Evolutionary conservation across 2,797 vertebrate species (phyloP), one percentile per base, ranked within the genome.

Genomic region (Geotrypetes seraphini): DNA sequence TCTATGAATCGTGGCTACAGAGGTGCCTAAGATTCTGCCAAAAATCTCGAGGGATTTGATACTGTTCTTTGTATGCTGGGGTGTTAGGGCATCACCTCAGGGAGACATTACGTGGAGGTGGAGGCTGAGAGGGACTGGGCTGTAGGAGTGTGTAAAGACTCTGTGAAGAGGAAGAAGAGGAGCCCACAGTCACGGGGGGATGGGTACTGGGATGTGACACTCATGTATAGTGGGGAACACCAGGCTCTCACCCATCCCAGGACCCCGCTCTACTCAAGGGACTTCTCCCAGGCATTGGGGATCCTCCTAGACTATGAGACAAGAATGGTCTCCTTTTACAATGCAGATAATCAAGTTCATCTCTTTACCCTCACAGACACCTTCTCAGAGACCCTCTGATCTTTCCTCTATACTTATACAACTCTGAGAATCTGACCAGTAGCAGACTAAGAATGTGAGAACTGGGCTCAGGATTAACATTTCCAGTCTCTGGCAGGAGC

Each of bases 301-400:
- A 80, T 96, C 9, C 96, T 91, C 39, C 72, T 96, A 67, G 92
- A 96, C 73, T 91, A 89, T 4, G 91, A 92, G 48, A 86, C 88
- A 0, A 90, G 92, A 3, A 86, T 91, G 43, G 85, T 96, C 66
- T 90, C 92, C 0, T 96, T 96, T 16, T 94, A 94, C 61, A 88
- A 92, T 0, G 89, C 81, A 0, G 86, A 83, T 6, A 86, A n/a
- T n/a, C n/a, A n/a, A n/a, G n/a, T n/a, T n/a, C n/a, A n/a, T n/a
- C n/a, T n/a, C n/a, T n/a, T n/a, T 59, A 87, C 88, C 23, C 96
- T 94, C 63, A 76, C 79, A 3, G 89, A 90, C 7, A 71, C 55
- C 12, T 96, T 94, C 70, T 77, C 60, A 0, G 89, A 90, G 47
- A 86, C 77, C 0, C 78, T 96, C 16, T 87, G 84, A 33, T 88